A percentile compares a stretch with the other conserved stretches of the same genome.
phyloP scores from a whole-genome alignment of 2,797 vertebrate genomes.

The Melanotaenia trifasciata region DNA sequence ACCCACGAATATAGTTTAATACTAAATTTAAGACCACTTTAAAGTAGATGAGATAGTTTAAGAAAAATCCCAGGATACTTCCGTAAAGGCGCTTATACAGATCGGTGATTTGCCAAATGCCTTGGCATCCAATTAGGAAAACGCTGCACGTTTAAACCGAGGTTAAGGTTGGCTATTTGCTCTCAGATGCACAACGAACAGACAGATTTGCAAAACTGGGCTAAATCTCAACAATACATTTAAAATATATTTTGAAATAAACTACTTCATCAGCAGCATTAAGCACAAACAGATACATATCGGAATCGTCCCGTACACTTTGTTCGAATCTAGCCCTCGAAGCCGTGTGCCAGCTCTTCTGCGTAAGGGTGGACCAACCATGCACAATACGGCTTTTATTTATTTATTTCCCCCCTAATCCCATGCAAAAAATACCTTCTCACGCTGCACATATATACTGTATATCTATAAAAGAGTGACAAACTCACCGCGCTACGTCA shows the following conservation, averaged over 20 bases:
- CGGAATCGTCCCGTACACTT: conserved; percentile 31
- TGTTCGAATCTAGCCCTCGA: conserved; percentile 38
- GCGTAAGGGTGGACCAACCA: conserved; percentile 60
- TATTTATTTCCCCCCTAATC: conserved; percentile 31
- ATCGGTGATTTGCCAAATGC: conserved; percentile 69
- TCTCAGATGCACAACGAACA: conserved; percentile 28
- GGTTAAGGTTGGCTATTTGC: conserved; percentile 51
- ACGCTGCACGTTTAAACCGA: conserved; percentile 67
- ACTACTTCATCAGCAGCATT: not conserved
- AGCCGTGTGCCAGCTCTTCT: conserved; percentile 35
- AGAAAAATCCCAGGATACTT: conserved; percentile 34
- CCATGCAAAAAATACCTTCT: conserved; percentile 12
- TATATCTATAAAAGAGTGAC: not conserved
- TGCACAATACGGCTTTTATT: conserved; percentile 35
- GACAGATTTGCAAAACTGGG: not conserved
- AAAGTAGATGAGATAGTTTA: conserved; percentile 65
- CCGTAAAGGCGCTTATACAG: conserved; percentile 74
- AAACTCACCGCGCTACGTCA: conserved; percentile 71
- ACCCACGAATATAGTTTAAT: not conserved
- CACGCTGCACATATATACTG: conserved; percentile 12
- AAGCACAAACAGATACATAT: not conserved
- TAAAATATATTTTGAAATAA: not conserved
- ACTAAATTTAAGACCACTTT: conserved; percentile 23
- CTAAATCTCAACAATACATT: conserved; percentile 4
- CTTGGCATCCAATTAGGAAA: conserved; percentile 76